These are phyloP conservation scores for Drosophila rubida DNA, from an alignment of 2,888 invertebrate species.

Conservation along the genomic window DNA sequence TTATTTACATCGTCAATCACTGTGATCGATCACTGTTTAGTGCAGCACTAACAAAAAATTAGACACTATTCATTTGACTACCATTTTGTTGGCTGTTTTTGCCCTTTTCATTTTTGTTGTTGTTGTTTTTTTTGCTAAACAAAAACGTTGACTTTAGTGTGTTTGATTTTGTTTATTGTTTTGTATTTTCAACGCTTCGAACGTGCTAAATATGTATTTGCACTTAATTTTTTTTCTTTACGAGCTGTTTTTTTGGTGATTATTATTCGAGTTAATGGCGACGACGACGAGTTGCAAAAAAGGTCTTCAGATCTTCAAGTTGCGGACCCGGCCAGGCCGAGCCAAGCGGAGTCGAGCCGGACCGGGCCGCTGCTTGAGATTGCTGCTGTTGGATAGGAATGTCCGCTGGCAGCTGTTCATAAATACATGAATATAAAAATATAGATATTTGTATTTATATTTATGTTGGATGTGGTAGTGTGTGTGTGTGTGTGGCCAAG, in stretches of 20 bases:
- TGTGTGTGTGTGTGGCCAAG: not conserved
- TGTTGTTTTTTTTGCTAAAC: slow-evolving; percentile 18
- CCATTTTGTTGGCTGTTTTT: slow-evolving; percentile 23
- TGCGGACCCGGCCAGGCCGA: not conserved
- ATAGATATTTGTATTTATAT: slow-evolving; percentile 19
- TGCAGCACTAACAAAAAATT: slow-evolving; percentile 14
- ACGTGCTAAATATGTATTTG: slow-evolving; percentile 62
- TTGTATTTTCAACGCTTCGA: slow-evolving; percentile 46
- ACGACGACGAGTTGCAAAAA: slow-evolving; percentile 42
- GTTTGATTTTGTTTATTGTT: slow-evolving; percentile 47
- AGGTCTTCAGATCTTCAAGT: slow-evolving; percentile 27
- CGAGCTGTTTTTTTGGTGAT: slow-evolving; percentile 33
- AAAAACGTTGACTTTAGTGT: slow-evolving; percentile 37
- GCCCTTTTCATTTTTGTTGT: slow-evolving; percentile 10
- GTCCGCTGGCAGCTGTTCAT: slow-evolving; percentile 31
- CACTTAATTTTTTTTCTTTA: slow-evolving; percentile 38
- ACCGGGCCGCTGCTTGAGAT: slow-evolving; percentile 7
- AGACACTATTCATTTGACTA: slow-evolving; percentile 26
- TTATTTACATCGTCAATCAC: slow-evolving; percentile 6
- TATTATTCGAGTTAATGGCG: slow-evolving; percentile 51
- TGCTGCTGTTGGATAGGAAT: slow-evolving; percentile 23
- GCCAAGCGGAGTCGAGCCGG: not conserved
- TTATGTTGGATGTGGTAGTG: not conserved
- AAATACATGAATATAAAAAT: slow-evolving; percentile 16
- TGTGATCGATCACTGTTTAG: slow-evolving; percentile 22